Evolutionary conservation across 2,888 invertebrate genomes (phyloP).

Genomic region (Merodon equestris): DNA sequence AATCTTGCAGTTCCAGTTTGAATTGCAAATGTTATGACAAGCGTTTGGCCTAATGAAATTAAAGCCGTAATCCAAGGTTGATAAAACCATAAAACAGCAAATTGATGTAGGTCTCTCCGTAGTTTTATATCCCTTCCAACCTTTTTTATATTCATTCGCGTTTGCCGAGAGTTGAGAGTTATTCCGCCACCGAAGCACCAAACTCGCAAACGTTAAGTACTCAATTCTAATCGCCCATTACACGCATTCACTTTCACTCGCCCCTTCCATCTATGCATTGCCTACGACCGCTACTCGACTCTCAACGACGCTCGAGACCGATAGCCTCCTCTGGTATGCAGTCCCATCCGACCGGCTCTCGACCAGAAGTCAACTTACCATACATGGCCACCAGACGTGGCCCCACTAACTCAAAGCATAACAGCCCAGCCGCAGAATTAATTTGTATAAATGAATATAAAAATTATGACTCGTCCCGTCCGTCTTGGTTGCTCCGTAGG

Average conservation of each 20-base stretch:
- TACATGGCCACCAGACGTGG: slow-evolving; percentile 53
- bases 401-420: slow-evolving; percentile 62
- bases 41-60: too few species aligned
- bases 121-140: too few species aligned
- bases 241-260: slow-evolving; percentile 50
- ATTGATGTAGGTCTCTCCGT: too few species aligned
- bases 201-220: background rate
- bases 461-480: slow-evolving; percentile 71
- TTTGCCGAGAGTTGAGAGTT: too few species aligned
- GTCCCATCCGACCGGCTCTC: slow-evolving; percentile 37
- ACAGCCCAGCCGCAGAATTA: slow-evolving; percentile 73
- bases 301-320: slow-evolving; percentile 5
- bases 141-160: too few species aligned
- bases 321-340: slow-evolving; percentile 24
- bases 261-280: slow-evolving; percentile 25
- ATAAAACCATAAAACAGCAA: too few species aligned
- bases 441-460: slow-evolving; percentile 78
- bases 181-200: too few species aligned
- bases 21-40: background rate
- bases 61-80: too few species aligned
- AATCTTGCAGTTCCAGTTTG: too few species aligned
- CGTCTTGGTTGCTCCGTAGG: too few species aligned
- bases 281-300: slow-evolving; percentile 8
- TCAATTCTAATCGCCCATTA: slow-evolving; percentile 25
- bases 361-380: slow-evolving; percentile 55